Evolutionary conservation across 2,888 invertebrate species (phyloP), one percentile per base, ranked within the genome.

Genomic region (Dyspetes luteomarginatus): DNA sequence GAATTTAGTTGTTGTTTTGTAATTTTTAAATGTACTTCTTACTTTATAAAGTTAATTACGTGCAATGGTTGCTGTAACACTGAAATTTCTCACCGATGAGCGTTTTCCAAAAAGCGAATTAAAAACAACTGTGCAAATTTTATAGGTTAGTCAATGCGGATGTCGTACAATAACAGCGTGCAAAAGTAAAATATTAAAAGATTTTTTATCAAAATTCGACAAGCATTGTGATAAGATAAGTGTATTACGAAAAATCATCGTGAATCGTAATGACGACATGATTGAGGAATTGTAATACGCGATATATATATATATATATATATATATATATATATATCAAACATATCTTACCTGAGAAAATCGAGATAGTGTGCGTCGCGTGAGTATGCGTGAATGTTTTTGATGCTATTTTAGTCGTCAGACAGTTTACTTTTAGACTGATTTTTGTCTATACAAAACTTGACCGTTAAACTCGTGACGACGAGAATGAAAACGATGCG

Each of bases 361-460:
- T 22, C 26, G 50, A 12, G 65, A 68, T 43, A 24, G 76, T 52
- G 24, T 12, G 43, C 12, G 28, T 55, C 58, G 56, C 19, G 52
- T n/a, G 65, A 41, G 56, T 17, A 28, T 65, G 19, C 15, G 56
- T 52, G 72, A 2, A 45, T 74, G 74, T 68, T 67, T 73, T 41
- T 26, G 50, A 48, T 75, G 41, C 77, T 81, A 81, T 81, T 81
- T 81, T 56, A 12, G 79, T 64, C 62, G 48, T 45, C 69, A 62
- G 76, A 82, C 75, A 41, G 56, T 72, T 56, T 50, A 64, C 50
- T 73, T 73, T 76, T 73, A 56, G 64, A 62, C 28, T 43, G 15
- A 36, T 71, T 58, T 60, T 41, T 48, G 36, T 60, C 17, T 78
- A 55, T 74, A 78, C 73, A 55, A 52, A 75, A 71, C 55, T 78